Percentiles rank a stretch among this genome's conserved stretches.
These are phyloP conservation scores for Elaphurus davidianus DNA, from an alignment of 2,113 vertebrate genomes.

Conservation along the genomic window DNA sequence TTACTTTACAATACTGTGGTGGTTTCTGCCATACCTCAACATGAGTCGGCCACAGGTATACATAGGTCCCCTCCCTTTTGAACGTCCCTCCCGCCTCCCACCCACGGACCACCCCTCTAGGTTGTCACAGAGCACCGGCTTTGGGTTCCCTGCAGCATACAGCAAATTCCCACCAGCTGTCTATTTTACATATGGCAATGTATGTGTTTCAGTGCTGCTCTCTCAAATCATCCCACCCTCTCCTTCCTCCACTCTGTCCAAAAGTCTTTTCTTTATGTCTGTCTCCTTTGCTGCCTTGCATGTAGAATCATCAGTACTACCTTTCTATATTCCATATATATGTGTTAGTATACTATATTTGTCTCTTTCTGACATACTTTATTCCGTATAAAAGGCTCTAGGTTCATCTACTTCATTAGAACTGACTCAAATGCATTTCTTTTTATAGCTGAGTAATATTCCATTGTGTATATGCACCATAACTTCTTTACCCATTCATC, in stretches of 20 bases:
- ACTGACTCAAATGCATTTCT: background rate
- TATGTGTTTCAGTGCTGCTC: background rate
- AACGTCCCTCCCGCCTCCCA: background rate
- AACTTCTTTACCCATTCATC: background rate
- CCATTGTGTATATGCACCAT: background rate
- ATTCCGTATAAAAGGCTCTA: background rate
- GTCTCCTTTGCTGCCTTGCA: background rate
- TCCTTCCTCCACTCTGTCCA: background rate
- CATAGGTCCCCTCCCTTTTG: background rate
- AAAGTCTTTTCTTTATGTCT: background rate
- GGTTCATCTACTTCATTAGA: background rate
- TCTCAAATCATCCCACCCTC: background rate
- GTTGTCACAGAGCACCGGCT: background rate
- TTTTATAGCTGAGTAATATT: background rate
- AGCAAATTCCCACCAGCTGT: background rate
- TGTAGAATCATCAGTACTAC: background rate
- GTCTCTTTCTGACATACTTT: background rate
- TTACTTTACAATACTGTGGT: background rate
- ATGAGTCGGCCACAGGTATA: background rate
- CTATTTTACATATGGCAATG: background rate
- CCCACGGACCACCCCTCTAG: background rate
- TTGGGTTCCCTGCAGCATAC: background rate
- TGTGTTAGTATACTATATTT: background rate
- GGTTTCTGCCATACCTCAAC: background rate
- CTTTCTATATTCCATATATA: background rate